Conservation (phyloP, 2,888 invertebrate genomes). For the Nemotelus pantherinus region DNA sequence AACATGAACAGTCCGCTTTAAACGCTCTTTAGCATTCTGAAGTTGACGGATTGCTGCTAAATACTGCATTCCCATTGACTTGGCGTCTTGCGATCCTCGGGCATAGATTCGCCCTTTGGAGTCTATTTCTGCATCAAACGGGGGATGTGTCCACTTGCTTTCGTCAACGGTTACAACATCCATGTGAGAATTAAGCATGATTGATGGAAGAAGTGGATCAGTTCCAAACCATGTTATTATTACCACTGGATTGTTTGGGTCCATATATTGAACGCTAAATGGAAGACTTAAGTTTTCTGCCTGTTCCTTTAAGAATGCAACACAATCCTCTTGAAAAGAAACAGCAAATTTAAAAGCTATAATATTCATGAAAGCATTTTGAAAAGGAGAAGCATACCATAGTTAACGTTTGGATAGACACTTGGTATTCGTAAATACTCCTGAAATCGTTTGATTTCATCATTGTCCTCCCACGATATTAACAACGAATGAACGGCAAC, state of each 20-base stretch:
- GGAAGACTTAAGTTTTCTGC: slow-evolving; percentile 75
- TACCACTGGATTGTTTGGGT: slow-evolving; percentile 77
- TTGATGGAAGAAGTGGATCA: slow-evolving; percentile 74
- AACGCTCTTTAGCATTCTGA: slow-evolving; percentile 68
- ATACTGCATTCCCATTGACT: slow-evolving; percentile 82
- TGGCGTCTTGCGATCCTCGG: slow-evolving; percentile 83
- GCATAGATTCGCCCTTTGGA: slow-evolving; percentile 82
- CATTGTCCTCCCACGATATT: slow-evolving; percentile 66
- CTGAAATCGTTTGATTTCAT: slow-evolving; percentile 75
- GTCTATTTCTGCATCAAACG: slow-evolving; percentile 88
- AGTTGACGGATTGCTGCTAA: slow-evolving; percentile 78
- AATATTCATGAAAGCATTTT: slow-evolving; percentile 26
- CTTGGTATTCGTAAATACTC: slow-evolving; percentile 88
- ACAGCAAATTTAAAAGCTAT: not conserved
- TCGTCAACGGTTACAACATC: slow-evolving; percentile 92
- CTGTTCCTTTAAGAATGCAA: slow-evolving; percentile 76
- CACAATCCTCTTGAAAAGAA: slow-evolving; percentile 69
- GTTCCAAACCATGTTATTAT: slow-evolving; percentile 82
- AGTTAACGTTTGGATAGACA: slow-evolving; percentile 87
- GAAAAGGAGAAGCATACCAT: slow-evolving; percentile 70
- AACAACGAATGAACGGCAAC: not conserved
- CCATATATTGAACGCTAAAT: slow-evolving; percentile 68
- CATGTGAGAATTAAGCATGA: slow-evolving; percentile 92
- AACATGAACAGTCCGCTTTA: slow-evolving; percentile 75
- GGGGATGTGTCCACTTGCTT: slow-evolving; percentile 90